Conservation (phyloP, 2,888 invertebrate species). For the Rhingia campestris region DNA sequence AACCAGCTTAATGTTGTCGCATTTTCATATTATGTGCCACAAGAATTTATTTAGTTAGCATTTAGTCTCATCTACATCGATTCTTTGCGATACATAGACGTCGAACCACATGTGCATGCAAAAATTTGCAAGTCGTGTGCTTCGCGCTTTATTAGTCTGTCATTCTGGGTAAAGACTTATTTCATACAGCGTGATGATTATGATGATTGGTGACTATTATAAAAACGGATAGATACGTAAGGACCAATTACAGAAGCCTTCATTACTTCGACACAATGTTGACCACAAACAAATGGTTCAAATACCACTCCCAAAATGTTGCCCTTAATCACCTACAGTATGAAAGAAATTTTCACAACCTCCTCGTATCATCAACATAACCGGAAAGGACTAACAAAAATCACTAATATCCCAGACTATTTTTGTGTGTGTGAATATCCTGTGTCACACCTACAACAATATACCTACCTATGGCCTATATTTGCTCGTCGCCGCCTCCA, state of each 20-base stretch:
- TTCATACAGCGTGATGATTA: background rate
- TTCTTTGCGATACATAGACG: too few species aligned
- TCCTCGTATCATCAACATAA: background rate
- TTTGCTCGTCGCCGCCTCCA: background rate
- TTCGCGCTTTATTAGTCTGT: too few species aligned
- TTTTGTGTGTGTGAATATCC: constrained; percentile 34
- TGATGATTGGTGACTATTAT: too few species aligned
- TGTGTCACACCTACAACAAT: constrained; percentile 46
- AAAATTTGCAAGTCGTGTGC: too few species aligned
- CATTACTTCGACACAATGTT: background rate
- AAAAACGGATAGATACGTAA: background rate
- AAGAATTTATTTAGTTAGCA: too few species aligned
- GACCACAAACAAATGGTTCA: background rate
- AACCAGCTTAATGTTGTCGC: too few species aligned
- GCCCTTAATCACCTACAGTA: background rate
- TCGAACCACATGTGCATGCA: too few species aligned
- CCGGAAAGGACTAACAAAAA: constrained; percentile 7
- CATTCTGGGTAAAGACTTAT: too few species aligned
- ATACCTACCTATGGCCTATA: constrained; percentile 13
- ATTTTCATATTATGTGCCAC: too few species aligned
- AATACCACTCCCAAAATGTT: background rate
- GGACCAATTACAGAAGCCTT: background rate
- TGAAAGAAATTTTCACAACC: background rate
- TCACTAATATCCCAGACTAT: constrained; percentile 31
- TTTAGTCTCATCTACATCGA: too few species aligned